Percentiles rank a stretch among this genome's conserved stretches.
phyloP scores from a whole-genome alignment of 2,797 vertebrate species.

The Oreochromis mossambicus region DNA sequence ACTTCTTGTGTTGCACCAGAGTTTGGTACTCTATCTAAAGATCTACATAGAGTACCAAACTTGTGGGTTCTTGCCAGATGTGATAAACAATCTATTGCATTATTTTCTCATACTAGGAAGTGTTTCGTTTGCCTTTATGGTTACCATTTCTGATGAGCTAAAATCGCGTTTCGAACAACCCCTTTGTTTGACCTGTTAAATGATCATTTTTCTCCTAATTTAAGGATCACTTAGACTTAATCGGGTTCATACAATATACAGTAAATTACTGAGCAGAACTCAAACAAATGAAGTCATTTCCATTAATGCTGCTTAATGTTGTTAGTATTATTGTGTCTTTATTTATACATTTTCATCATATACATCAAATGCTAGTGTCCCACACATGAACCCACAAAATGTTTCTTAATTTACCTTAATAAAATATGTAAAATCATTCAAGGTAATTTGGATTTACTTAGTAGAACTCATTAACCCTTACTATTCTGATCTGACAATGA shows the following conservation, averaged over 20 bases:
- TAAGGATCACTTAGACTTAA: neutral
- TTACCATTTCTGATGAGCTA: neutral
- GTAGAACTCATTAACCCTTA: neutral
- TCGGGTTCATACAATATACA: neutral
- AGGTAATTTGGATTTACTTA: neutral
- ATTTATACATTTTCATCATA: neutral
- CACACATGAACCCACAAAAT: neutral
- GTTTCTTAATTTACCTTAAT: neutral
- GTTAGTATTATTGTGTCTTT: neutral
- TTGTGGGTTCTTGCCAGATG: neutral
- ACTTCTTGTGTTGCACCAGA: neutral
- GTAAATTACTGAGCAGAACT: neutral
- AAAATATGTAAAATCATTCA: neutral
- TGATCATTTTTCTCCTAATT: neutral
- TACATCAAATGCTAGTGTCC: neutral
- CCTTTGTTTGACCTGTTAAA: neutral
- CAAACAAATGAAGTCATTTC: neutral
- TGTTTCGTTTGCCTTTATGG: neutral
- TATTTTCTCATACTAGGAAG: neutral
- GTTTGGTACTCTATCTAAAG: neutral
- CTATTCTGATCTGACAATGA: neutral
- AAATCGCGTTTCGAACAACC: neutral
- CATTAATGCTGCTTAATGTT: neutral
- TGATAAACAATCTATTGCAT: neutral
- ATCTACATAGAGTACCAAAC: neutral